Evolutionary conservation across 2,888 invertebrate genomes (phyloP).

Genomic region (Abrostola triplasia): DNA sequence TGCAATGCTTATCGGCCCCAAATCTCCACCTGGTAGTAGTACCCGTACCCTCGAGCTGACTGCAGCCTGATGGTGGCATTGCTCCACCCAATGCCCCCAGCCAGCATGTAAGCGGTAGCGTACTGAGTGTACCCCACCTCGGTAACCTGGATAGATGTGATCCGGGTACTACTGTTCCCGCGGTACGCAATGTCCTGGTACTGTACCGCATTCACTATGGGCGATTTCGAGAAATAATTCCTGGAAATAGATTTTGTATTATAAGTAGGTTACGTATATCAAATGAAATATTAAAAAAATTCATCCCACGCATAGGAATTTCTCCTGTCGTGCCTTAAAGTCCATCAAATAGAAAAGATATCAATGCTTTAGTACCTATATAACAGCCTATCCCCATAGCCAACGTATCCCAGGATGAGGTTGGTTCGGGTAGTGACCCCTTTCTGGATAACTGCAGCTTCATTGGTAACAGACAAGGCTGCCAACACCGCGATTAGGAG

Average conservation of each 20-base stretch:
- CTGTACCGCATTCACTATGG: constrained; percentile 67
- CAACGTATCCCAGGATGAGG: constrained; percentile 2
- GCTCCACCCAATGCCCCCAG: constrained; percentile 66
- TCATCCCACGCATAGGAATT: not conserved
- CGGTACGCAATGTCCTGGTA: constrained; percentile 73
- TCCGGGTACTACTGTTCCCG: constrained; percentile 66
- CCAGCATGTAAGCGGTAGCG: constrained; percentile 63
- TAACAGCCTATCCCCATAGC: not conserved
- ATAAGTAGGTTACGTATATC: not conserved
- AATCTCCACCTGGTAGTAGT: constrained; percentile 72
- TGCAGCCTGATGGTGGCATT: constrained; percentile 72
- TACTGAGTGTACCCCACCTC: constrained; percentile 75
- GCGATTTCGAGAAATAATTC: constrained; percentile 53
- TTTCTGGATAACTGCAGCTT: constrained; percentile 18
- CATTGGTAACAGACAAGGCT: constrained; percentile 12
- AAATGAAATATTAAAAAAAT: not conserved
- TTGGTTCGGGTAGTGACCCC: not conserved
- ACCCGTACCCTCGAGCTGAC: constrained; percentile 72
- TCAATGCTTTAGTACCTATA: not conserved
- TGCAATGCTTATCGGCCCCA: constrained; percentile 68
- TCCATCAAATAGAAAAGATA: too few species aligned
- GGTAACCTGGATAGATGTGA: constrained; percentile 67
- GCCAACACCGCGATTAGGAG: constrained; percentile 28
- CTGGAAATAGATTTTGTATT: constrained; percentile 7
- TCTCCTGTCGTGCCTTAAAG: too few species aligned